Conservation (phyloP, 2,888 invertebrate species). For the Dastarcus helophoroides region DNA sequence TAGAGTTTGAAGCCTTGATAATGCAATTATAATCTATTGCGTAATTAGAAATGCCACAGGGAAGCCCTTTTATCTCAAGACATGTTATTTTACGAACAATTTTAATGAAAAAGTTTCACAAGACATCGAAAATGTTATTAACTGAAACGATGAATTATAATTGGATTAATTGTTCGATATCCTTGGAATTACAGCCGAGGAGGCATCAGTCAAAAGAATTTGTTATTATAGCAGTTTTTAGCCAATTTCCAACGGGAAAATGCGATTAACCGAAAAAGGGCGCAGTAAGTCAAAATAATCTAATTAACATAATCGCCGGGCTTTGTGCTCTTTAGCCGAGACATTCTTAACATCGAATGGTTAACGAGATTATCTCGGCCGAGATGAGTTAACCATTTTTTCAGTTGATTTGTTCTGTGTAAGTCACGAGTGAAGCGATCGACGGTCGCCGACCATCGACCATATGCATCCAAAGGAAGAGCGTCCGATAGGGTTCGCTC, state of each 20-base stretch:
- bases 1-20: conserved; percentile 31
- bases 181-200: background rate
- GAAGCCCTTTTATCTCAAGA: conserved; percentile 29
- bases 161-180: conserved; percentile 22
- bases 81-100: conserved; percentile 31
- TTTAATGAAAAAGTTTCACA: conserved; percentile 28
- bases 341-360: too few species aligned
- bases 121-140: conserved; percentile 22
- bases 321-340: too few species aligned
- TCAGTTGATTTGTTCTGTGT: too few species aligned
- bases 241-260: background rate
- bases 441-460: too few species aligned
- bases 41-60: conserved; percentile 33
- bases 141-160: conserved; percentile 21
- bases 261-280: too few species aligned
- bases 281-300: too few species aligned
- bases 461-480: too few species aligned
- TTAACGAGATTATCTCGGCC: too few species aligned
- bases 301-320: too few species aligned
- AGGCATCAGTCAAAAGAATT: background rate
- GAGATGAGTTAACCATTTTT: too few species aligned
- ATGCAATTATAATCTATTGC: conserved; percentile 34
- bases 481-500: too few species aligned
- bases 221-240: conserved; percentile 1
- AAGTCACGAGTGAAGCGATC: too few species aligned